phyloP scores from a whole-genome alignment of 2,888 invertebrate genomes.

The Mayetiola destructor region DNA sequence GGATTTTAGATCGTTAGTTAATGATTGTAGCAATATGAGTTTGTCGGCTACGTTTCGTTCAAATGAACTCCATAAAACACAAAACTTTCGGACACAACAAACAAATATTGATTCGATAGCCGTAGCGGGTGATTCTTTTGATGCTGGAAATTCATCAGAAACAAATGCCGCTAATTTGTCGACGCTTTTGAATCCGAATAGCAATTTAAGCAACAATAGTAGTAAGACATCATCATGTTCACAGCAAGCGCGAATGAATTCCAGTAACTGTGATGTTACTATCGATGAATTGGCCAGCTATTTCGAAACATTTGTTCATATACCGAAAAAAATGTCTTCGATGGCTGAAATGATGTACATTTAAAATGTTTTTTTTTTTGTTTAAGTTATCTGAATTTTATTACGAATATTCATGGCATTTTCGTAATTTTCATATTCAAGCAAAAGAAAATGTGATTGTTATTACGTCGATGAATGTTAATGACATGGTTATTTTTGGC shows the following conservation, averaged over 20 bases:
- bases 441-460: too few relatives aligned
- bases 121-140: conserved; percentile 20
- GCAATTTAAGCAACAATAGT: conserved; percentile 21
- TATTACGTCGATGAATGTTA: too few relatives aligned
- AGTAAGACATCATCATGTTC: conserved; percentile 47
- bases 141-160: conserved; percentile 32
- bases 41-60: neutral
- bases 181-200: too few relatives aligned
- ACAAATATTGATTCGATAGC: conserved; percentile 19
- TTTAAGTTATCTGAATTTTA: too few relatives aligned
- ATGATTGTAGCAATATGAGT: neutral
- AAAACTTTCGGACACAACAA: conserved; percentile 34
- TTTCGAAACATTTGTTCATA: conserved; percentile 88
- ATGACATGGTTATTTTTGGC: too few relatives aligned
- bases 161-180: too few relatives aligned
- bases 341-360: conserved; percentile 99
- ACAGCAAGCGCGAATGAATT: conserved; percentile 56
- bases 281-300: conserved; percentile 91
- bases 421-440: too few relatives aligned
- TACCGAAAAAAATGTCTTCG: conserved; percentile 93
- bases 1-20: conserved; percentile 15
- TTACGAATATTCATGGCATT: too few relatives aligned
- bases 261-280: conserved; percentile 68
- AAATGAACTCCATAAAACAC: neutral
- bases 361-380: conserved; percentile 30